Conservation (phyloP, 2,888 invertebrate genomes). For the Drosophila prolongata region DNA sequence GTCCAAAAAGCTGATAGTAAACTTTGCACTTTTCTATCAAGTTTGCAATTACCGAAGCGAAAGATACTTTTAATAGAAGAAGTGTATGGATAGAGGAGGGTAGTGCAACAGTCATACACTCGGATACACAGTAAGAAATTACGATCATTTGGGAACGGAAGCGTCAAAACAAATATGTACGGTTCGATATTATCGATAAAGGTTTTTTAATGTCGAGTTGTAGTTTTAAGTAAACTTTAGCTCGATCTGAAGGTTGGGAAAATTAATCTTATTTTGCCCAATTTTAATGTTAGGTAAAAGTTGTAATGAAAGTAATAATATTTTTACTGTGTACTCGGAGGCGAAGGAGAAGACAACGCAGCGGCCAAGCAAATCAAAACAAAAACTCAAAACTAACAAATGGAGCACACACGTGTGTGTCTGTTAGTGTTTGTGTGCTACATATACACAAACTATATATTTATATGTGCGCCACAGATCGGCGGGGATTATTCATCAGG, state of each 20-base stretch:
- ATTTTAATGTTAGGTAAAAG: no score
- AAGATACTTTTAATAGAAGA: conserved; percentile 19
- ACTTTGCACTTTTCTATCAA: conserved; percentile 55
- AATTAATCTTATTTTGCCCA: no score
- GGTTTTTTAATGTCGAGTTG: no score
- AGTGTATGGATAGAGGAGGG: conserved; percentile 11
- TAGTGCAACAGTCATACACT: conserved; percentile 6
- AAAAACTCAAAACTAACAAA: conserved; percentile 76
- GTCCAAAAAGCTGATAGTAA: conserved; percentile 30
- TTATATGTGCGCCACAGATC: conserved; percentile 53
- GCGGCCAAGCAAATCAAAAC: conserved; percentile 71
- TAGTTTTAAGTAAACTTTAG: no score
- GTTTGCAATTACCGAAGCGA: conserved; percentile 30
- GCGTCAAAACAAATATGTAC: no score
- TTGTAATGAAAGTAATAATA: no score
- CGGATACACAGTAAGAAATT: conserved; percentile 14
- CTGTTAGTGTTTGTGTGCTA: conserved; percentile 15
- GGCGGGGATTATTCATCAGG: conserved; percentile 72
- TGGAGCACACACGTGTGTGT: conserved; percentile 53
- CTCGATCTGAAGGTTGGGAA: no score
- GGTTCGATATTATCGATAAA: no score
- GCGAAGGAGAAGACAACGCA: conserved; percentile 25
- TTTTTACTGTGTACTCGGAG: conserved; percentile 4
- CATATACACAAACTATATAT: conserved; percentile 28
- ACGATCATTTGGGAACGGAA: no score